Base-by-base conservation (phyloP, 2,888 invertebrate genomes). In the Luffia ferchaultella region DNA sequence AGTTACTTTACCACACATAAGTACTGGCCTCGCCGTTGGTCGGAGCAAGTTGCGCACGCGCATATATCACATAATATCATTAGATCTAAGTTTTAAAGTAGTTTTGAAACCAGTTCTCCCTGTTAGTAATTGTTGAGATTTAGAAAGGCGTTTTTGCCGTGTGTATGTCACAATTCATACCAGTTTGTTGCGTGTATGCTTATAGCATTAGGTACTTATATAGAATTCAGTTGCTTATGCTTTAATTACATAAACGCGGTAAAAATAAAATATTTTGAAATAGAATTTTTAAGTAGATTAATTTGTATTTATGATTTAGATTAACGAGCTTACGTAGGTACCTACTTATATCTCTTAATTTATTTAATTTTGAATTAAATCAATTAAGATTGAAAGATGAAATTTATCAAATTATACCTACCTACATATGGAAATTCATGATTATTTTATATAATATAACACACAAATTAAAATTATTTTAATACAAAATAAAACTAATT, bases 91-190 rank as follows among this genome's bases (percentile, higher is more conserved):
- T 63, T 68, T 69, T 20, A 19, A 42, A 46, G 60, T 59, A 53
- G 56, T 73, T 73, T 76, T 72, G 71, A 73, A 79, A 78, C 78
- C 56, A 62, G 77, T 75, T 72, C 65, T 50, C 40, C 49, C 46
- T 64, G 63, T 57, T 60, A 64, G 70, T 75, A 75, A 75, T 73
- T 70, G 76, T 69, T 55, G 70, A 79, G 79, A 79, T 80, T 79
- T 83, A 82, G 82, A 82, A 83, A 83, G 82, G 80, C 71, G 65
- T 49, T 49, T 48, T 44, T 70, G 61, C 60, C 50, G 61, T 62
- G 62, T 61, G 16, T 42, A 60, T 70, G 66, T 70, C 67, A 76
- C 70, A 76, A 76, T 56, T 53, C 49, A 49, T 56, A 59, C 59
- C 50, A 57, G 70, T 67, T 62, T 20, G 64, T 68, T 64, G 63